Evolutionary conservation across 2,797 vertebrate species (phyloP), one percentile per base, ranked within the genome.

Genomic region (Mergus octosetaceus): DNA sequence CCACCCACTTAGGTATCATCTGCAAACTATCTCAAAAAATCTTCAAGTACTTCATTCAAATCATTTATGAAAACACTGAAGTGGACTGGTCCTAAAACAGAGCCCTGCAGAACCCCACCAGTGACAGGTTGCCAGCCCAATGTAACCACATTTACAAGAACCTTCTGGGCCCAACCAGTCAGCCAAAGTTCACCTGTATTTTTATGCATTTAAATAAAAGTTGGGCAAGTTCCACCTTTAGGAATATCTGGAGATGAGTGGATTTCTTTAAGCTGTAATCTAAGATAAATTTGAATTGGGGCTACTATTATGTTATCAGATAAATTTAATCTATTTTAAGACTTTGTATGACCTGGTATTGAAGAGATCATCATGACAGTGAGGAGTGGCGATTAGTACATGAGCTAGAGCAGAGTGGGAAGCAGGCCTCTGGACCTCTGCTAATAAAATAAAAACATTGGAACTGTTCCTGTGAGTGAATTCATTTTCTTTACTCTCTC

Each of bases 401-500:
- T 41, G 76, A 95, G 43, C 61, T 78, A 58, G 73, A 87, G 79
- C 34, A 38, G 39, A 66, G 65, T 71, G 64, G 65, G 71, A 94
- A 94, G 72, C n/a, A 72, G 54, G 61, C 32, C 94, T 11, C 88
- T 73, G n/a, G 36, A 88, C 90, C 39, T 84, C 68, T 80, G 77
- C 57, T 96, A 94, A 95, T 94, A 85, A 90, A 94, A 94, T 85
- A 61, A 89, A 89, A 95, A 72, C 9, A 32, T 71, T 77, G 74
- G 70, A 80, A 78, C 85, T 69, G 43, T 85, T 97, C 86, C 93
- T 95, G 34, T 68, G 56, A 49, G 36, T 73, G 68, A 91, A 95
- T 94, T 92, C 20, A 90, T 95, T 97, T 96, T 96, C 64, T 70
- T 53, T 79, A 41, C 77, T 84, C 53, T 96, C 66, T 92, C 60